Conservation (phyloP, 2,797 vertebrate species). For the Falco berigora region DNA sequence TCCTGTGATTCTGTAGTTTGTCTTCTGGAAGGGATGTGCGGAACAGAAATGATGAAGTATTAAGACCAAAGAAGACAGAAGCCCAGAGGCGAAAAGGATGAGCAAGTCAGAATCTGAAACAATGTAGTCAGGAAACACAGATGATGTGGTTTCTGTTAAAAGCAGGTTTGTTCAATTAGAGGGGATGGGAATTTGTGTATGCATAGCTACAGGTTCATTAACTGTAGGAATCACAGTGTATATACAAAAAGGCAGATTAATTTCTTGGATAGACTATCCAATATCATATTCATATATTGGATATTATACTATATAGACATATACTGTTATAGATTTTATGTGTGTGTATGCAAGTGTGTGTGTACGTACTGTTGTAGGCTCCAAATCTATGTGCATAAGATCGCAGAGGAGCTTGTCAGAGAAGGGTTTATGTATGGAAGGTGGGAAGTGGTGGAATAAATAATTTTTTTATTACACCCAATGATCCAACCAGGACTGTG, state of each 20-base stretch:
- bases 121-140: background rate
- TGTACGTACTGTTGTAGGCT: background rate
- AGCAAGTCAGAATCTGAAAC: conserved; percentile 46
- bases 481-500: background rate
- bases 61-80: conserved; percentile 17
- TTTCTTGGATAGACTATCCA: background rate
- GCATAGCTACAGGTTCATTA: conserved; percentile 6
- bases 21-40: background rate
- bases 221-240: background rate
- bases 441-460: background rate
- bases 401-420: background rate
- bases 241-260: background rate
- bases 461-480: background rate
- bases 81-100: background rate
- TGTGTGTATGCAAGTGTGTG: background rate
- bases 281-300: background rate
- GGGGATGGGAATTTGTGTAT: background rate
- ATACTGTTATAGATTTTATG: background rate
- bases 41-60: background rate
- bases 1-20: background rate
- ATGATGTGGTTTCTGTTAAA: conserved; percentile 28
- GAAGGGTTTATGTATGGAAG: background rate
- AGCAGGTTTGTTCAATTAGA: conserved; percentile 27
- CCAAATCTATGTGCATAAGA: background rate
- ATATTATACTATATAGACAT: background rate